phyloP scores from a whole-genome alignment of 2,113 vertebrate species.

The Gymnorhina tibicen region DNA sequence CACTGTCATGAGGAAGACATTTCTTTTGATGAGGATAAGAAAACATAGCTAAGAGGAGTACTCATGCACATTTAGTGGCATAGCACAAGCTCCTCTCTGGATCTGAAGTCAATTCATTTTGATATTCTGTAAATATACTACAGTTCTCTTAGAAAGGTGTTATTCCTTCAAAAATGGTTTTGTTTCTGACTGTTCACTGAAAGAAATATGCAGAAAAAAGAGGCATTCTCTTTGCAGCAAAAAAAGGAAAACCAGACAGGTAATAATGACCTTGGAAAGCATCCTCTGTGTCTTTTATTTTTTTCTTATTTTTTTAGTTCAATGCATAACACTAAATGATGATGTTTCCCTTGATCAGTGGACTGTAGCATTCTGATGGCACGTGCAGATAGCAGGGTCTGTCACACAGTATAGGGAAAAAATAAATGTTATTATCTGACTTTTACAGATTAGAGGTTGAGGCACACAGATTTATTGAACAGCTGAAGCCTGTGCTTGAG shows the following conservation, averaged over 20 bases:
- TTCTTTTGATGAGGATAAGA: not conserved
- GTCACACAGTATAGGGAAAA: not conserved
- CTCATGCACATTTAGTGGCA: accelerated
- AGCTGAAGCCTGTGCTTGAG: not conserved
- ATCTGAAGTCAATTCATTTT: not conserved
- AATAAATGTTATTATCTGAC: not conserved
- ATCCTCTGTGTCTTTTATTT: not conserved
- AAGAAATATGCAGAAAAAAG: not conserved
- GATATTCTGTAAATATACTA: not conserved
- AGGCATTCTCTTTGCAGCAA: not conserved
- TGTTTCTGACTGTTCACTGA: not conserved
- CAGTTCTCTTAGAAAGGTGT: not conserved
- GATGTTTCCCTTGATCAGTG: not conserved
- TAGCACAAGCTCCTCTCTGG: not conserved
- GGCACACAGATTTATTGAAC: not conserved
- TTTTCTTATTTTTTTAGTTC: not conserved
- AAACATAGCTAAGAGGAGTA: not conserved
- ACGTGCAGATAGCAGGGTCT: not conserved
- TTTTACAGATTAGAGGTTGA: not conserved
- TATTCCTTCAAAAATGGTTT: not conserved
- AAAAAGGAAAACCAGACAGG: not conserved
- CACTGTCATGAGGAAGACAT: not conserved
- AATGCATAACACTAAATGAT: not conserved
- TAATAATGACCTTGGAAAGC: not conserved
- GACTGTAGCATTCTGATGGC: not conserved